Conservation (phyloP, 2,113 vertebrate genomes). For the Chaetorhynchus papuensis region DNA sequence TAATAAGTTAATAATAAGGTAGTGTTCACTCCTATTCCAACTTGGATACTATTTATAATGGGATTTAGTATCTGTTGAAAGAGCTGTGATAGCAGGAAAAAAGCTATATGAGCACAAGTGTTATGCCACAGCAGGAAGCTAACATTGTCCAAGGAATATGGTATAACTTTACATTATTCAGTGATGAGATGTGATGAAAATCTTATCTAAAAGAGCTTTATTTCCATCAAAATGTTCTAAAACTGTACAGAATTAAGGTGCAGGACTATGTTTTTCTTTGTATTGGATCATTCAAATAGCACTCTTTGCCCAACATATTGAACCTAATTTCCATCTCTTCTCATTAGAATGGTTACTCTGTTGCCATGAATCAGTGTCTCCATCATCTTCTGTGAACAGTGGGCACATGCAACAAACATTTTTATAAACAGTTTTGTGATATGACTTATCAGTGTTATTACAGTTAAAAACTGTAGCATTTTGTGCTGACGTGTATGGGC, state of each 20-base stretch:
- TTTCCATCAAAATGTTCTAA: neutral
- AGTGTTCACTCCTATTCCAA: neutral
- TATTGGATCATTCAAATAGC: neutral
- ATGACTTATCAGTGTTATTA: neutral
- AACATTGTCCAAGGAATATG: neutral
- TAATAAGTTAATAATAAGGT: neutral
- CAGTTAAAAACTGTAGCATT: neutral
- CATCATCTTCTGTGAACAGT: neutral
- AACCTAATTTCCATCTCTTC: neutral
- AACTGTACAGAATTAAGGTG: neutral
- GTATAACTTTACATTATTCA: neutral
- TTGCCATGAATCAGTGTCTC: neutral
- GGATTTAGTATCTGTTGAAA: neutral
- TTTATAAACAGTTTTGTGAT: neutral
- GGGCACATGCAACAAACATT: neutral
- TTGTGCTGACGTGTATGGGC: neutral
- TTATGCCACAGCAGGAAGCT: neutral
- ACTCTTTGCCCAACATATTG: neutral
- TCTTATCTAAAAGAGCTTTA: neutral
- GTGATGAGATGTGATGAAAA: neutral
- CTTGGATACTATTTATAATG: neutral
- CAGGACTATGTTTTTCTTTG: neutral
- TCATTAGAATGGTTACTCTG: neutral
- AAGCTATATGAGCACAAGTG: neutral
- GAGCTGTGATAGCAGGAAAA: neutral